Conservation (phyloP, 23 tunicate genomes). For the Oikopleura dioica region DNA sequence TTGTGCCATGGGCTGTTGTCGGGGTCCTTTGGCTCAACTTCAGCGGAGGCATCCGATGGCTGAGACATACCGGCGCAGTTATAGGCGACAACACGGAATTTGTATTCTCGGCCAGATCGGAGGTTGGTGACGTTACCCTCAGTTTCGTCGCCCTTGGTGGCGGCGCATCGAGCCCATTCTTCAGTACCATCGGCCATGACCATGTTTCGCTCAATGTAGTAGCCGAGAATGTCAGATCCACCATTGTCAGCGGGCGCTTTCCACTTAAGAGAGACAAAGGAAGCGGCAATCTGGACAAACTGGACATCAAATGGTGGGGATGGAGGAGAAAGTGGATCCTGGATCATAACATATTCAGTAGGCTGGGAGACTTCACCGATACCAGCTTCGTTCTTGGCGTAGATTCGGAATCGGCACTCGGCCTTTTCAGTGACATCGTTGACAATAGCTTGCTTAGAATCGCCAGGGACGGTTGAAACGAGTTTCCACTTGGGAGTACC, state of each 20-base stretch:
- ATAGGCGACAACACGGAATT: constrained; percentile 42
- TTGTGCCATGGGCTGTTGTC: constrained; percentile 22
- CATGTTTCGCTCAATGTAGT: constrained; percentile 55
- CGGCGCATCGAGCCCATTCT: constrained; percentile 72
- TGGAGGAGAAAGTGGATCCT: constrained; percentile 55
- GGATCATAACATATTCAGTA: constrained; percentile 29
- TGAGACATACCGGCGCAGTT: constrained; percentile 60
- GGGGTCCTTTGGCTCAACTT: constrained; percentile 39
- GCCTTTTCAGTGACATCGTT: constrained; percentile 54
- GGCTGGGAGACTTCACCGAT: constrained; percentile 38
- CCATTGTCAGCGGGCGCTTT: constrained; percentile 47
- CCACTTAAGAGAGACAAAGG: constrained; percentile 38
- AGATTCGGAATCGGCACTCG: constrained; percentile 51
- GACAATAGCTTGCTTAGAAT: constrained; percentile 20
- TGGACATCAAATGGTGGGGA: constrained; percentile 30
- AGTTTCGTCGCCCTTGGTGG: constrained; percentile 20
- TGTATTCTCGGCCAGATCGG: constrained; percentile 48
- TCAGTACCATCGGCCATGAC: constrained; percentile 32
- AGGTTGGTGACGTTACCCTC: constrained; percentile 65
- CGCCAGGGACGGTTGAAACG: constrained; percentile 17
- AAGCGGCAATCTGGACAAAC: constrained; percentile 19
- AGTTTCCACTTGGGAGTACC: constrained; percentile 28
- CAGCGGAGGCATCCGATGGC: constrained; percentile 20
- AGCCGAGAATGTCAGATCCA: constrained; percentile 43
- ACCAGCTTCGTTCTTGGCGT: constrained; percentile 88